Conservation (phyloP, 92 coral and sea anemone species). For the Phenganax marumi region DNA sequence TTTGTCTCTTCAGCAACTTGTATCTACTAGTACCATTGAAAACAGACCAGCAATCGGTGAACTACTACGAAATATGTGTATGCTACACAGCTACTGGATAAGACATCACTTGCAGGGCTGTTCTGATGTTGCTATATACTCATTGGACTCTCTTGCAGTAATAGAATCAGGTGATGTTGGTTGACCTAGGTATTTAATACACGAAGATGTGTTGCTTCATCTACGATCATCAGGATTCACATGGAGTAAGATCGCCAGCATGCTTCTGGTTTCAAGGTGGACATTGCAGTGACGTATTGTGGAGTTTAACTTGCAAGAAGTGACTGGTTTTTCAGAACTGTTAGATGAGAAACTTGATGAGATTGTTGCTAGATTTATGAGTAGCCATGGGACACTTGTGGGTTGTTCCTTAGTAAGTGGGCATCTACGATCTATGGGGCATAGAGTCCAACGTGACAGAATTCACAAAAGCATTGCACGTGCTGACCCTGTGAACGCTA, state of each 20-base stretch:
- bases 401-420: conserved; percentile 51
- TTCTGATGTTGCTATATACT: too few species aligned
- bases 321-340: conserved; percentile 44
- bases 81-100: too few species aligned
- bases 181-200: too few species aligned
- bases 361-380: conserved; percentile 39
- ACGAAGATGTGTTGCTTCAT: too few species aligned
- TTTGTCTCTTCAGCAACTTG: too few species aligned
- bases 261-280: conserved; percentile 56
- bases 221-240: too few species aligned
- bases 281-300: conserved; percentile 44
- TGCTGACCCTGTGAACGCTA: conserved; percentile 46
- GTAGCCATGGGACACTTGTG: conserved; percentile 49
- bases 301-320: conserved; percentile 46
- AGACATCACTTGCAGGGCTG: too few species aligned
- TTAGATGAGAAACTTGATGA: conserved; percentile 47
- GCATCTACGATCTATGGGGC: conserved; percentile 53
- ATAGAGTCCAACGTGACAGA: conserved; percentile 52
- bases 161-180: too few species aligned
- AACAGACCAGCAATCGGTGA: too few species aligned
- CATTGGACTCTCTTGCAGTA: too few species aligned
- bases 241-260: conserved; percentile 44
- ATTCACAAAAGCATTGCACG: conserved; percentile 48
- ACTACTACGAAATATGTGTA: too few species aligned
- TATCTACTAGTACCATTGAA: too few species aligned